Percentiles rank a stretch among this genome's conserved stretches.
These are phyloP conservation scores for Brachylomia viminalis DNA, from an alignment of 2,888 invertebrate genomes.

Conservation along the genomic window DNA sequence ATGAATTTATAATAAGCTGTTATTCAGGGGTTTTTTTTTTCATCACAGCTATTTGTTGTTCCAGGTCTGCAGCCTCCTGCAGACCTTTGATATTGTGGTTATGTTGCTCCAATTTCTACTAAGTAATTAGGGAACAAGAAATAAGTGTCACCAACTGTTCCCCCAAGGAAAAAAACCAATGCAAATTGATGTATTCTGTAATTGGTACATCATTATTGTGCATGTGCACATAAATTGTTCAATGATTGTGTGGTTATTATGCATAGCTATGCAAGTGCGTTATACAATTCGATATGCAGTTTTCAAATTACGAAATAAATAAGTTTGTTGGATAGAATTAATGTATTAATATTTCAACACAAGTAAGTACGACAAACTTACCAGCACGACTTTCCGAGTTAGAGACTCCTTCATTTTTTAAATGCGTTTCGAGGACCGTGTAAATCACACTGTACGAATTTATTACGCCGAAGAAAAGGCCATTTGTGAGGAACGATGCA, in stretches of 20 bases:
- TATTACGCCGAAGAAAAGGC: constrained; percentile 97
- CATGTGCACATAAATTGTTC: not conserved
- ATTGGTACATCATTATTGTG: not conserved
- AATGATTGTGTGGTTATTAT: constrained; percentile 27
- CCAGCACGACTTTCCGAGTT: constrained; percentile 96
- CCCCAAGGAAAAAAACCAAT: not conserved
- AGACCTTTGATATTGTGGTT: not conserved
- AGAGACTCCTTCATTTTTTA: constrained; percentile 91
- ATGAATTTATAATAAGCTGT: not conserved
- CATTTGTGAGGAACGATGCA: constrained; percentile 97
- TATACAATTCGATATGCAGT: constrained; percentile 46
- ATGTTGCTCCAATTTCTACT: not conserved
- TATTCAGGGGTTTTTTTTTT: not conserved
- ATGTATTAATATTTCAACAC: not conserved
- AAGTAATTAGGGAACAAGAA: not conserved
- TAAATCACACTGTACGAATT: constrained; percentile 97
- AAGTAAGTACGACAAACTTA: constrained; percentile 86
- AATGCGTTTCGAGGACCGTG: constrained; percentile 91
- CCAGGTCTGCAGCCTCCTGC: not conserved
- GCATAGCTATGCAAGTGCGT: constrained; percentile 19
- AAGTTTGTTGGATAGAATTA: not conserved
- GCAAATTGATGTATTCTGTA: not conserved
- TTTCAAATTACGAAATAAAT: constrained; percentile 43
- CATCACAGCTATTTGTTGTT: not conserved
- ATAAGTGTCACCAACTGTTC: not conserved